phyloP scores from a whole-genome alignment of 35 echinoderm and acorn worm genomes.

The Amphiura filiformis region DNA sequence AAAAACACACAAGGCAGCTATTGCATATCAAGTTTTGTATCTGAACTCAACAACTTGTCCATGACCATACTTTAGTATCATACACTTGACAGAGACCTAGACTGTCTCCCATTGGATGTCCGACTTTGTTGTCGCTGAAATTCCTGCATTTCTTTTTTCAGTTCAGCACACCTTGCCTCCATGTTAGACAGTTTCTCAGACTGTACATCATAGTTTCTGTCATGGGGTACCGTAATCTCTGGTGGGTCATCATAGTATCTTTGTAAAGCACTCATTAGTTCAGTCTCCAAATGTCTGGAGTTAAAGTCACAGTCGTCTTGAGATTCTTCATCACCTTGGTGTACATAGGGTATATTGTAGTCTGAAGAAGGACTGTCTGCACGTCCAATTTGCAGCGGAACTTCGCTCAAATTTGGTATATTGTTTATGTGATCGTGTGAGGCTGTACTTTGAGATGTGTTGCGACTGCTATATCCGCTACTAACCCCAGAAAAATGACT shows the following conservation, averaged over 20 bases:
- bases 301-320: background rate
- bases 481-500: background rate
- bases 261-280: background rate
- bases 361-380: too few relatives aligned
- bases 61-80: too few relatives aligned
- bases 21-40: too few relatives aligned
- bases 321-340: background rate
- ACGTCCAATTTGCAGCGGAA: too few relatives aligned
- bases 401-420: too few relatives aligned
- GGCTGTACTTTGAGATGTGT: too few relatives aligned
- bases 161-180: background rate
- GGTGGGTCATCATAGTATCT: background rate
- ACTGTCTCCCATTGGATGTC: background rate
- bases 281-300: background rate
- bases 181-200: background rate
- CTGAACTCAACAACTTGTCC: too few relatives aligned
- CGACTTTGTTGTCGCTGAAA: background rate
- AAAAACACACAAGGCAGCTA: too few relatives aligned
- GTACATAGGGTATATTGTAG: too few relatives aligned
- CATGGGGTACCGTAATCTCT: background rate
- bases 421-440: too few relatives aligned
- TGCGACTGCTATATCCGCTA: background rate
- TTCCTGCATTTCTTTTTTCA: slow-evolving; percentile 2
- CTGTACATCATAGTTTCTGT: background rate
- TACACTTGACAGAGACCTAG: background rate